Evolutionary conservation across 2,888 invertebrate genomes (phyloP).

Genomic region (Xylota segnis): DNA sequence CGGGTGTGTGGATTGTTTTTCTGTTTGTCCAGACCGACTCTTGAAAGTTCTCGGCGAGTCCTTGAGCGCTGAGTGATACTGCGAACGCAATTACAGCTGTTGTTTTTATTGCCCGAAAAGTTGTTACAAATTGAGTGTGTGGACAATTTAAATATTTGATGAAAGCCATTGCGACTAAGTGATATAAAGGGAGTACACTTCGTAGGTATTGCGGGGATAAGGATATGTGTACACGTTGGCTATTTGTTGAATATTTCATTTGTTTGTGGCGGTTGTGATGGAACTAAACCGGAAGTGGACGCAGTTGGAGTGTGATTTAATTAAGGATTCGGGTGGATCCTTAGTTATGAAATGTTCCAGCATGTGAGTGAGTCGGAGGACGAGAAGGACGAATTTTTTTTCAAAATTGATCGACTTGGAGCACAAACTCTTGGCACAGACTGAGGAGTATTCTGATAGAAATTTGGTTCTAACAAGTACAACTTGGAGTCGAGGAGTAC

Average conservation of each 20-base stretch:
- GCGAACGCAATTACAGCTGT: conserved; percentile 62
- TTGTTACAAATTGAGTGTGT: conserved; percentile 68
- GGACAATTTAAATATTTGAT: conserved; percentile 74
- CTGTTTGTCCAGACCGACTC: conserved; percentile 26
- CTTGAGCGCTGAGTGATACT: conserved; percentile 45
- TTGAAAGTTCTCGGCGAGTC: conserved; percentile 32
- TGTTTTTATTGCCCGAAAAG: conserved; percentile 64
- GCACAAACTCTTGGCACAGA: too few species aligned
- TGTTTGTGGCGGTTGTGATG: background rate
- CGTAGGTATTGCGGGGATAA: background rate
- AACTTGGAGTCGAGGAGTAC: too few species aligned
- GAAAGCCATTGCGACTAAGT: conserved; percentile 58
- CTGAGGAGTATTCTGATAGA: too few species aligned
- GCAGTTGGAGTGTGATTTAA: background rate
- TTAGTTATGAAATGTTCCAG: background rate
- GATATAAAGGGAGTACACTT: conserved; percentile 48
- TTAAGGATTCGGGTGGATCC: background rate
- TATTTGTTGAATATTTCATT: conserved; percentile 24
- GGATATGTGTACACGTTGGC: background rate
- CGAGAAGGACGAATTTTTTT: too few species aligned
- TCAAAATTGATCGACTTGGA: too few species aligned
- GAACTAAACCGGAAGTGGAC: background rate
- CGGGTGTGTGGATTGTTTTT: conserved; percentile 30
- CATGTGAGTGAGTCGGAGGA: background rate
- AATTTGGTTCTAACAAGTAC: too few species aligned